These are phyloP conservation scores for Drosophila aldrichi DNA, from an alignment of 2,888 invertebrate species.

Conservation along the genomic window DNA sequence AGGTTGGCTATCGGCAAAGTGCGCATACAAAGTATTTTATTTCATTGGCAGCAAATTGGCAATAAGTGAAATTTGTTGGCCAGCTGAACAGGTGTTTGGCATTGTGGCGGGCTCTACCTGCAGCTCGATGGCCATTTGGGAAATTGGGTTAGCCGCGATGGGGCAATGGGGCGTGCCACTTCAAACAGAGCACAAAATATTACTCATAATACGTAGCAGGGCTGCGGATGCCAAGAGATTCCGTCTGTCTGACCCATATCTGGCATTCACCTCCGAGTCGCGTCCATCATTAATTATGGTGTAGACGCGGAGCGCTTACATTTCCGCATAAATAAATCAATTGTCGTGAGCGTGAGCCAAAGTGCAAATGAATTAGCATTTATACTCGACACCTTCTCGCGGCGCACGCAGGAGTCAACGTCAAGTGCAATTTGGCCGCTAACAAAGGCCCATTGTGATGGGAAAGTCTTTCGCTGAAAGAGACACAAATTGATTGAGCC, in stretches of 20 bases:
- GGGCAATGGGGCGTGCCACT: constrained; percentile 57
- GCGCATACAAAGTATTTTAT: constrained; percentile 70
- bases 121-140: constrained; percentile 20
- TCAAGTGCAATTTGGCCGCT: constrained; percentile 75
- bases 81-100: constrained; percentile 63
- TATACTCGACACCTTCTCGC: constrained; percentile 43
- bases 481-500: constrained; percentile 74
- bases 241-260: constrained; percentile 49
- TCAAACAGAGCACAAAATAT: constrained; percentile 18
- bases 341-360: constrained; percentile 38
- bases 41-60: constrained; percentile 78
- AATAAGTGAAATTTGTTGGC: constrained; percentile 78
- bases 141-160: constrained; percentile 64
- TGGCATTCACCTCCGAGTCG: constrained; percentile 43
- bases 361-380: constrained; percentile 80
- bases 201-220: constrained; percentile 6
- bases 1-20: constrained; percentile 61
- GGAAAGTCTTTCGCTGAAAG: constrained; percentile 54
- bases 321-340: constrained; percentile 65
- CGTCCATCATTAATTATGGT: constrained; percentile 43
- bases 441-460: constrained; percentile 72
- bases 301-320: constrained; percentile 29
- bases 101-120: background rate
- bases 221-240: background rate
- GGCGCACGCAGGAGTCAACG: constrained; percentile 65